A percentile compares a stretch with the other conserved stretches of the same genome.
Evolutionary conservation across 1,140 invertebrate species (phyloP).

Genomic region (Sarcophaga bullata): DNA sequence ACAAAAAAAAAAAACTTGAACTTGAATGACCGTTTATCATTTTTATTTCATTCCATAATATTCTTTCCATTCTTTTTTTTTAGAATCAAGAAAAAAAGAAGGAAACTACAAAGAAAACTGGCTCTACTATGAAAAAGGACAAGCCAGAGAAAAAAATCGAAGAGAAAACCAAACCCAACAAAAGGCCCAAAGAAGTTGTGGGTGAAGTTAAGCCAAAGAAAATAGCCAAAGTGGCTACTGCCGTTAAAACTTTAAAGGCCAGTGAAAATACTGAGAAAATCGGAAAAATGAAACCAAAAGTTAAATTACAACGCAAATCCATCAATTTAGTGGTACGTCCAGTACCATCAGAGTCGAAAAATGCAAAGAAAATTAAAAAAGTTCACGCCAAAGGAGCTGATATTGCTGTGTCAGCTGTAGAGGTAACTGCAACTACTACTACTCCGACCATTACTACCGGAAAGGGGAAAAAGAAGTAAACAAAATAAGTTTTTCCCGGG

Average conservation of each 20-base stretch:
- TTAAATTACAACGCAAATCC: not conserved
- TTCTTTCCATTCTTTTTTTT: too few relatives aligned
- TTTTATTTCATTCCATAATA: too few relatives aligned
- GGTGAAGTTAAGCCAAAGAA: not conserved
- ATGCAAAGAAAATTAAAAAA: not conserved
- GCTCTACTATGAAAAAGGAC: not conserved
- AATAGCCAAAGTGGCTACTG: not conserved
- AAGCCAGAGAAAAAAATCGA: not conserved
- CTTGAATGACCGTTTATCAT: too few relatives aligned
- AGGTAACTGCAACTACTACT: not conserved
- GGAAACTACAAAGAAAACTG: not conserved
- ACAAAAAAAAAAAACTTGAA: too few relatives aligned
- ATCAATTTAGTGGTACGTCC: conserved; percentile 11
- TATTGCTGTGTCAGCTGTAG: not conserved
- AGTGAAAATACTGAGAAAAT: not conserved
- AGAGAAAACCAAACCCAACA: not conserved
- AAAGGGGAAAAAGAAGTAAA: not conserved
- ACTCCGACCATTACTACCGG: not conserved
- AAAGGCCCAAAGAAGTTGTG: not conserved
- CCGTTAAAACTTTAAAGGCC: too few relatives aligned
- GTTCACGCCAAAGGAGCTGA: too few relatives aligned
- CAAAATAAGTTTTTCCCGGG: not conserved
- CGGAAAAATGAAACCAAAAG: conserved; percentile 2
- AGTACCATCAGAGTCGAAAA: not conserved
- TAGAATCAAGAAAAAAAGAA: not conserved